Evolutionary conservation across 2,797 vertebrate species (phyloP).

Genomic region (Sebastes cheni): DNA sequence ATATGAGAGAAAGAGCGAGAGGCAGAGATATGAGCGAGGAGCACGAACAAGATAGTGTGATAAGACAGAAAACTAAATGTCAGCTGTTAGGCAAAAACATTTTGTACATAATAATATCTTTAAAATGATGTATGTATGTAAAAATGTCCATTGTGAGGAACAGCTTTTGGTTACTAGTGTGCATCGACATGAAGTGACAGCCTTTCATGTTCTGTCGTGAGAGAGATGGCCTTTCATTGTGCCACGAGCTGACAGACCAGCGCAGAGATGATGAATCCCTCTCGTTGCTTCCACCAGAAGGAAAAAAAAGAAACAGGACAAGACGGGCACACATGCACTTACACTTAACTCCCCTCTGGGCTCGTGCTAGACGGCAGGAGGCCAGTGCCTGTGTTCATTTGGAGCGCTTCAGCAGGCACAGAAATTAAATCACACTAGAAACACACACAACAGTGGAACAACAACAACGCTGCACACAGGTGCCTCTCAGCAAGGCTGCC

Average conservation of each 20-base stretch:
- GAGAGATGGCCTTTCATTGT: constrained; percentile 15
- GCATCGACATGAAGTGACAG: constrained; percentile 13
- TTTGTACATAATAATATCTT: background rate
- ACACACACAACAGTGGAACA: constrained; percentile 14
- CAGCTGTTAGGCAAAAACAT: background rate
- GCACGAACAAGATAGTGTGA: background rate
- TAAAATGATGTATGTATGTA: background rate
- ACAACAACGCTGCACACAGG: constrained; percentile 42
- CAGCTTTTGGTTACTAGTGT: background rate
- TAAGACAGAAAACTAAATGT: constrained; percentile 16
- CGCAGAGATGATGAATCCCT: constrained; percentile 35
- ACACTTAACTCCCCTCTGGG: constrained; percentile 24
- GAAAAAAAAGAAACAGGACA: constrained; percentile 18
- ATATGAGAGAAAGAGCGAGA: constrained; percentile 28
- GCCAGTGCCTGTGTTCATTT: constrained; percentile 39
- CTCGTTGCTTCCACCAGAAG: constrained; percentile 18
- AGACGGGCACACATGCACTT: constrained; percentile 10
- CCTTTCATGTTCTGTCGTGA: constrained; percentile 7
- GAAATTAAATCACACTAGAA: constrained; percentile 37
- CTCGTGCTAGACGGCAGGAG: constrained; percentile 47
- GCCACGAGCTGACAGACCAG: constrained; percentile 42
- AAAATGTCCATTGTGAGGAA: background rate
- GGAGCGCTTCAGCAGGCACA: constrained; percentile 27
- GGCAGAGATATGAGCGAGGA: constrained; percentile 1
- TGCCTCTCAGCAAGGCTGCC: constrained; percentile 37